Base-by-base conservation (phyloP, 1,140 invertebrate genomes). In the Aphelenchoides besseyi region DNA sequence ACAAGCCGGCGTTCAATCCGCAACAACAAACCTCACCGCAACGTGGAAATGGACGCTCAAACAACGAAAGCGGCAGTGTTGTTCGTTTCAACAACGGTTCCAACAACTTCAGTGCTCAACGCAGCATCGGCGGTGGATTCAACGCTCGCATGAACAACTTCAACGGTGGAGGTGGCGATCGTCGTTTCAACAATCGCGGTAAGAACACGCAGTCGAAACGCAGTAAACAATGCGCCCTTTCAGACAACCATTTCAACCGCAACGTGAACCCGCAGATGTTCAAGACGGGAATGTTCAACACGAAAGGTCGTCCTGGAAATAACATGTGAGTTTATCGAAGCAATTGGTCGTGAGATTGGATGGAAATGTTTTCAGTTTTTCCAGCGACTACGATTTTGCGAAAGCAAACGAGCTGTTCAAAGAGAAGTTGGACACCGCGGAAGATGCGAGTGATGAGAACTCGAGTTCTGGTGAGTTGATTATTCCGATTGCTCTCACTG, bases 321-420 rank as follows among this genome's bases (percentile, higher is more conserved):
- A 12, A 48, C 41, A 48, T 48, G 41, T 48, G 41, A 48, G 41
- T 48, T 23, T 23, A 16, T 23, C 41, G 41, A 12, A 12, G 12
- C 41, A 48, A 12, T 48, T 23, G 41, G 12, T 48, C 41, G 12
- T 48, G n/a, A n/a, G 41, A 48, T 23, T 48, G 12, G 12, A 12
- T 23, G 12, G 12, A 12, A 48, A 12, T 48, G 12, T 12, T 23
- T 48, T 48, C 41, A 48, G 41, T 12, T 61, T 61, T 29, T 16
- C n/a, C 30, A 29, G 26, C 26, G 59, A 61, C 30, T 61, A 61
- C 59, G 59, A 61, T 29, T 61, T 61, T 36, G 59, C 30, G 16
- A 61, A 61, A 26, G 59, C 59, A 16, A 61, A 61, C 59, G 59
- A 61, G 2, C 26, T 18, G 30, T 61, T 61, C 30, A 30, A 61